Conservation (phyloP, 2,888 invertebrate species). For the Trachelus tabidus region DNA sequence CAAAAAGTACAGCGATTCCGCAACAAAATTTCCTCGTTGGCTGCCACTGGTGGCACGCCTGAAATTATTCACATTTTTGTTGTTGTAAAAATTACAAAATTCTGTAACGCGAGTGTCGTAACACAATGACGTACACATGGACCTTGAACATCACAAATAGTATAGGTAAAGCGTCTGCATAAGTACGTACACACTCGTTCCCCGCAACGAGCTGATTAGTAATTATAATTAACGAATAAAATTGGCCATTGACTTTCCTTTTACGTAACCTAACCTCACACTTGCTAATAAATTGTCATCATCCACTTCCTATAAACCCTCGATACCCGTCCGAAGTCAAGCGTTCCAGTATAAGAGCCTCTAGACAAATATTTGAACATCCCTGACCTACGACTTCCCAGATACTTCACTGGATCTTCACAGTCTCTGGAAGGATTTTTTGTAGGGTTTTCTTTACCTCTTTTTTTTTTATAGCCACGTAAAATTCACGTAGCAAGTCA, state of each 20-base stretch:
- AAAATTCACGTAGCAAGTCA: neutral
- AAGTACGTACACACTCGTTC: neutral
- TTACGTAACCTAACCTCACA: neutral
- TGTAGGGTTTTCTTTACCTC: neutral
- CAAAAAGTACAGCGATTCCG: neutral
- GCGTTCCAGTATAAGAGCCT: neutral
- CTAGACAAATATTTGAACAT: conserved; percentile 4
- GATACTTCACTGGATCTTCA: neutral
- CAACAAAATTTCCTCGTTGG: neutral
- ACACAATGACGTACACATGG: neutral
- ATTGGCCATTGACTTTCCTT: neutral
- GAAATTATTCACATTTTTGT: neutral
- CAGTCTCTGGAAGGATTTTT: neutral
- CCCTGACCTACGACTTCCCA: conserved; percentile 22
- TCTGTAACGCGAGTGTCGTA: neutral
- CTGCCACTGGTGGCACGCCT: neutral
- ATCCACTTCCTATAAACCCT: neutral
- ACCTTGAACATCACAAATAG: neutral
- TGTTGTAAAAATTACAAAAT: neutral
- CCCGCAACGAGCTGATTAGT: neutral
- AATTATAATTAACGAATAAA: neutral
- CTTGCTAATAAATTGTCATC: neutral
- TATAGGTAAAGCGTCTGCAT: neutral
- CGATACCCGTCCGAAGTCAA: neutral
- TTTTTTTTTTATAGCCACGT: neutral